Percentiles rank a stretch among this genome's conserved stretches.
phyloP scores from a whole-genome alignment of 2,113 vertebrate species.

The Gymnogyps californianus region DNA sequence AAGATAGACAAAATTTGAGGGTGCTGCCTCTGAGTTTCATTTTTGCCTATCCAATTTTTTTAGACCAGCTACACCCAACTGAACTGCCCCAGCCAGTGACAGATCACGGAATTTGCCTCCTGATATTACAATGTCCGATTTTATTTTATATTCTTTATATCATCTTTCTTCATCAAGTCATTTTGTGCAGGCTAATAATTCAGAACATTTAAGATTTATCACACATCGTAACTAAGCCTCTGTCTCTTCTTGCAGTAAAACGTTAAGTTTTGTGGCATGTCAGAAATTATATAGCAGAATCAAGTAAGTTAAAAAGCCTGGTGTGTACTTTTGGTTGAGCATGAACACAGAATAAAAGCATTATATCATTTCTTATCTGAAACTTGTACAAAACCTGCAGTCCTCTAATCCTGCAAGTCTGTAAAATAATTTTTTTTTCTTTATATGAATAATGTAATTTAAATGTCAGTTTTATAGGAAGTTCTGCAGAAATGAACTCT shows the following conservation, averaged over 20 bases:
- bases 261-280: not conserved
- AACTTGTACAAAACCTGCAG: not conserved
- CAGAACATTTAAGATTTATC: not conserved
- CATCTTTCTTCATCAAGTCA: not conserved
- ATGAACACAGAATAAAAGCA: not conserved
- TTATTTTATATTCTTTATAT: not conserved
- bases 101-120: not conserved
- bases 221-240: not conserved
- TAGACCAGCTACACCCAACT: not conserved
- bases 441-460: not conserved
- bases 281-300: not conserved
- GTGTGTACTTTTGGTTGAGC: not conserved
- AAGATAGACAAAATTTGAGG: not conserved
- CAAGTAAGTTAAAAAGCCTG: not conserved
- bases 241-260: not conserved
- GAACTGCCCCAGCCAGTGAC: not conserved
- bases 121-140: not conserved
- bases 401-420: not conserved
- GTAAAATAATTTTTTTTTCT: not conserved
- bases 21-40: not conserved
- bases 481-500: not conserved
- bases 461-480: not conserved
- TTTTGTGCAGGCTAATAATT: not conserved
- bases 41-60: not conserved
- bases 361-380: not conserved